Percentiles rank a stretch among this genome's conserved stretches.
Evolutionary conservation across 2,113 vertebrate genomes (phyloP).

Genomic region (Gila orcuttii): DNA sequence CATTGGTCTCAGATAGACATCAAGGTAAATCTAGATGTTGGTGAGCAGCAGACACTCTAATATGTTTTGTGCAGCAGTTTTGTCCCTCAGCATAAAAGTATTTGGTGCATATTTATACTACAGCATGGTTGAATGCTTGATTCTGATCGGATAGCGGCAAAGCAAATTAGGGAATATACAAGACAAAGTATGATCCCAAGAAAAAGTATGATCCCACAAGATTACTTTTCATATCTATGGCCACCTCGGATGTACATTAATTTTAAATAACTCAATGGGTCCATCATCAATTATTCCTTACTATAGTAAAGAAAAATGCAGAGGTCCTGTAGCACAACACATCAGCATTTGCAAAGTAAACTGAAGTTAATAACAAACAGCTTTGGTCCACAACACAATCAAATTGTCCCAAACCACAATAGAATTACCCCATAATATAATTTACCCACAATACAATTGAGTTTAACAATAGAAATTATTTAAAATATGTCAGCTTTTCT

Average conservation of each 20-base stretch:
- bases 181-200: background rate
- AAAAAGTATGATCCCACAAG: background rate
- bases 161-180: background rate
- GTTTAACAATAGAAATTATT: background rate
- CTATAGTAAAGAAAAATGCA: background rate
- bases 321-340: background rate
- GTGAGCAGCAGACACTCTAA: background rate
- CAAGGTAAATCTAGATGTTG: conserved; percentile 16
- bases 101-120: background rate
- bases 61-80: conserved; percentile 10
- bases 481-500: conserved; percentile 1
- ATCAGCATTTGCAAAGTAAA: conserved; percentile 12
- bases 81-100: background rate
- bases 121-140: background rate
- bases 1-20: conserved; percentile 26
- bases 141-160: background rate
- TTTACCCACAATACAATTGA: background rate
- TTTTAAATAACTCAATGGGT: background rate
- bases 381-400: background rate
- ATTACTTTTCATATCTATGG: background rate
- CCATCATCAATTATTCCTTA: background rate
- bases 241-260: background rate
- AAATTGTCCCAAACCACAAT: background rate
- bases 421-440: background rate
- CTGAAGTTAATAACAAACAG: background rate